These are phyloP conservation scores for Ptychoptera contaminata DNA, from an alignment of 2,888 invertebrate species.

Conservation along the genomic window DNA sequence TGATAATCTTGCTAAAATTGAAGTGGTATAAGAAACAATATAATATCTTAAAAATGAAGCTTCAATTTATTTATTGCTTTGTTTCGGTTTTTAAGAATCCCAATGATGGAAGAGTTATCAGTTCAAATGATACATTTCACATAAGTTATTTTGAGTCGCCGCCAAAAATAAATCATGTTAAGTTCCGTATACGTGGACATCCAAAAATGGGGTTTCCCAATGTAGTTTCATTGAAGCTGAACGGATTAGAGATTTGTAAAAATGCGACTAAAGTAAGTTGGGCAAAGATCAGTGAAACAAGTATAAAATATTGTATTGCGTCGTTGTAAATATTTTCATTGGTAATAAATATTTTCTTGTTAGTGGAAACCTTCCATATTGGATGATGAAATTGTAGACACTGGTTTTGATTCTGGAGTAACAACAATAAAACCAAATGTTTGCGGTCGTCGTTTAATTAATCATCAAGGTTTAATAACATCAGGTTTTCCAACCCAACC, in stretches of 20 bases:
- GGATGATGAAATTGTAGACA: too few relatives aligned
- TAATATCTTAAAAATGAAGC: too few relatives aligned
- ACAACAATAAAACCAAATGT: not conserved
- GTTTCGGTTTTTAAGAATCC: too few relatives aligned
- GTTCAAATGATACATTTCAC: not conserved
- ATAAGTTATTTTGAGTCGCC: not conserved
- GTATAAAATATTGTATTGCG: too few relatives aligned
- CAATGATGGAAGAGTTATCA: too few relatives aligned
- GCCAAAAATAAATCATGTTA: not conserved
- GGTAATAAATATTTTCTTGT: too few relatives aligned
- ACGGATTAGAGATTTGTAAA: conserved; percentile 9
- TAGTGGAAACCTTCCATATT: too few relatives aligned
- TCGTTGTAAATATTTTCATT: too few relatives aligned
- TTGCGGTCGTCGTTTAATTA: conserved; percentile 8
- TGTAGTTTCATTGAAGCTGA: conserved; percentile 5
- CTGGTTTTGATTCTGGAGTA: not conserved
- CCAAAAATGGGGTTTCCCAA: conserved; percentile 9
- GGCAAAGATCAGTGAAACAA: too few relatives aligned
- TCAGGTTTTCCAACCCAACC: conserved; percentile 23
- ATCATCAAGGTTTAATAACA: conserved; percentile 20
- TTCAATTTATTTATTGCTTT: too few relatives aligned
- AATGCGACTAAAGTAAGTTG: conserved; percentile 1
- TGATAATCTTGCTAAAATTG: conserved; percentile 2
- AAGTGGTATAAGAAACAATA: too few relatives aligned
- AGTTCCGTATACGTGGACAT: conserved; percentile 7